Evolutionary conservation across 1,140 invertebrate species (phyloP).

Genomic region (Varroa destructor): DNA sequence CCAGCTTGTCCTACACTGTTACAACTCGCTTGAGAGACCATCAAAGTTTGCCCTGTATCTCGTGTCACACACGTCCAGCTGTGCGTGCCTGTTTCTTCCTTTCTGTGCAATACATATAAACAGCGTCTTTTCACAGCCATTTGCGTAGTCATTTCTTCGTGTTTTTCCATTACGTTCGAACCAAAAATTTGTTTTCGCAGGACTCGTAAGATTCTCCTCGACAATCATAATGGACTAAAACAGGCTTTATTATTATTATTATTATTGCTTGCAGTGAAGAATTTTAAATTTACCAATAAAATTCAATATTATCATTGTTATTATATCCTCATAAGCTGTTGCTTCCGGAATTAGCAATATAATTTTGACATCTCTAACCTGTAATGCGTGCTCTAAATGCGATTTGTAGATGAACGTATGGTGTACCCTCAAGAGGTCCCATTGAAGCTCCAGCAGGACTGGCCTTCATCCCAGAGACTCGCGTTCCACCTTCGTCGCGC

Average conservation of each 20-base stretch:
- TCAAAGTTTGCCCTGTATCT: constrained; percentile 76
- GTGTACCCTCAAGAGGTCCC: constrained; percentile 69
- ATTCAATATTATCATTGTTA: no score
- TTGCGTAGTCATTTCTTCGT: constrained; percentile 19
- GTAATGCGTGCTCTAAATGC: neutral
- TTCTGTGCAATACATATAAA: neutral
- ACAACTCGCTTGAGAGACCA: constrained; percentile 62
- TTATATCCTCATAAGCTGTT: constrained; percentile 11
- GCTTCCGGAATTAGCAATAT: neutral
- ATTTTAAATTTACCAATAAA: no score
- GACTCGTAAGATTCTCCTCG: neutral
- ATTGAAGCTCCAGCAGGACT: constrained; percentile 63
- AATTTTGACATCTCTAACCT: no score
- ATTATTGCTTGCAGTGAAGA: no score
- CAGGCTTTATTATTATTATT: no score
- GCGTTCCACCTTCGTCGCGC: constrained; percentile 37
- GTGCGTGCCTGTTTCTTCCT: constrained; percentile 40
- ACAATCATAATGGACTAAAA: neutral
- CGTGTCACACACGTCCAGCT: constrained; percentile 43
- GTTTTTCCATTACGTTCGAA: neutral
- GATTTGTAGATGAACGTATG: constrained; percentile 54
- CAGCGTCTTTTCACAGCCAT: constrained; percentile 27
- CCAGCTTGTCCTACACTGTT: constrained; percentile 67
- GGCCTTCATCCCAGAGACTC: constrained; percentile 44
- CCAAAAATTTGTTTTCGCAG: neutral